Conservation (phyloP, 2,797 vertebrate genomes). For the Acrossocheilus fasciatus region DNA sequence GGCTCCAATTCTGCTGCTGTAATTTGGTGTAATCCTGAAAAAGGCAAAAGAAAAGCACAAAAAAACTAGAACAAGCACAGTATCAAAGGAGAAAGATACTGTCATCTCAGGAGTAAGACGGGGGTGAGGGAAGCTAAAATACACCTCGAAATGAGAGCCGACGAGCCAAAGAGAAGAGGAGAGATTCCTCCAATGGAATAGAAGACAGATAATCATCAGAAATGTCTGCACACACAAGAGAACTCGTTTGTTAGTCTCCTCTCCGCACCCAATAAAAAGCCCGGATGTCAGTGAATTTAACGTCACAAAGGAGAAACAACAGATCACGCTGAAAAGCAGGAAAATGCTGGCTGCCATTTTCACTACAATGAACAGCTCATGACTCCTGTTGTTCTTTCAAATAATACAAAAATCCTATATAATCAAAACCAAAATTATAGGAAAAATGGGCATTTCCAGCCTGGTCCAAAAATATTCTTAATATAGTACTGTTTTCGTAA, state of each 20-base stretch:
- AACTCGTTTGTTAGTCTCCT: conserved; percentile 77
- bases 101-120: conserved; percentile 38
- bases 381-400: neutral
- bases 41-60: conserved; percentile 37
- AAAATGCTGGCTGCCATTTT: conserved; percentile 48
- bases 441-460: neutral
- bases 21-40: conserved; percentile 38
- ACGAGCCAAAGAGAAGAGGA: conserved; percentile 50
- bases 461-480: neutral
- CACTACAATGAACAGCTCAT: neutral
- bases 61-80: conserved; percentile 31
- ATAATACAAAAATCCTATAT: neutral
- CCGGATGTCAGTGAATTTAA: conserved; percentile 66
- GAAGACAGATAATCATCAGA: conserved; percentile 78
- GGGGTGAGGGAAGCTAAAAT: conserved; percentile 33
- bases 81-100: conserved; percentile 36
- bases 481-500: neutral
- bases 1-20: conserved; percentile 1
- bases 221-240: conserved; percentile 76
- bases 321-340: conserved; percentile 44
- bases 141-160: conserved; percentile 50
- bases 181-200: conserved; percentile 54
- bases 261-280: conserved; percentile 72
- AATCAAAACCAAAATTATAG: neutral
- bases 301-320: conserved; percentile 49